phyloP scores from a whole-genome alignment of 2,797 vertebrate species.

The Tarsius wallacei region DNA sequence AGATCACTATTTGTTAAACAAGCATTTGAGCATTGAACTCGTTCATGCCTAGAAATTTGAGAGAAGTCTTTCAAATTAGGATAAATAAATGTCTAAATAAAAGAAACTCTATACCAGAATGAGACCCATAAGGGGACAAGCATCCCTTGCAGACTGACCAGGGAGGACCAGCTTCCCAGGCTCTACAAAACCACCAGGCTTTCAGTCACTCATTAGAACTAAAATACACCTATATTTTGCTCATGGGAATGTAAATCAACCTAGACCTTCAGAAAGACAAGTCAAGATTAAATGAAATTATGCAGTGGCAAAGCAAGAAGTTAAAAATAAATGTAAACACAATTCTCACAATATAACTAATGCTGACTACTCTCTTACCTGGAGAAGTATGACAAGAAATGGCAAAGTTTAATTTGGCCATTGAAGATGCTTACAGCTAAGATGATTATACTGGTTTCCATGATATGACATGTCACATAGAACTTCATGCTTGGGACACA shows the following conservation, averaged over 20 bases:
- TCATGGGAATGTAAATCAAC: background rate
- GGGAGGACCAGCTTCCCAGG: too few relatives aligned
- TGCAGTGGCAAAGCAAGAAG: background rate
- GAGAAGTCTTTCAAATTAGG: slow-evolving; percentile 3
- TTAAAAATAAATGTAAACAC: slow-evolving; percentile 6
- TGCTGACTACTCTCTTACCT: background rate
- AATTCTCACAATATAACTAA: background rate
- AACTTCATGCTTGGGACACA: background rate
- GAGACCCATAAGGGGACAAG: background rate
- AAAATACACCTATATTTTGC: background rate
- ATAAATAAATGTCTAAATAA: background rate
- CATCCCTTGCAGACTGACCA: background rate
- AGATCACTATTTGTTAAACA: background rate
- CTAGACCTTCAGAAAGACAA: slow-evolving; percentile 7
- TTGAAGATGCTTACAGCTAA: background rate
- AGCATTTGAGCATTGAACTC: background rate
- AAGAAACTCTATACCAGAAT: background rate
- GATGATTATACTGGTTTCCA: background rate
- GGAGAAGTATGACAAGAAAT: background rate
- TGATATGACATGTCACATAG: background rate
- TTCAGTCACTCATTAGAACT: background rate
- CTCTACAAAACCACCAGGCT: background rate
- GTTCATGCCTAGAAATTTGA: background rate
- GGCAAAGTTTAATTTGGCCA: background rate
- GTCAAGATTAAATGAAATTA: background rate